phyloP scores from a whole-genome alignment of 2,888 invertebrate species.

The Gastracanthus pulcherrimus region DNA sequence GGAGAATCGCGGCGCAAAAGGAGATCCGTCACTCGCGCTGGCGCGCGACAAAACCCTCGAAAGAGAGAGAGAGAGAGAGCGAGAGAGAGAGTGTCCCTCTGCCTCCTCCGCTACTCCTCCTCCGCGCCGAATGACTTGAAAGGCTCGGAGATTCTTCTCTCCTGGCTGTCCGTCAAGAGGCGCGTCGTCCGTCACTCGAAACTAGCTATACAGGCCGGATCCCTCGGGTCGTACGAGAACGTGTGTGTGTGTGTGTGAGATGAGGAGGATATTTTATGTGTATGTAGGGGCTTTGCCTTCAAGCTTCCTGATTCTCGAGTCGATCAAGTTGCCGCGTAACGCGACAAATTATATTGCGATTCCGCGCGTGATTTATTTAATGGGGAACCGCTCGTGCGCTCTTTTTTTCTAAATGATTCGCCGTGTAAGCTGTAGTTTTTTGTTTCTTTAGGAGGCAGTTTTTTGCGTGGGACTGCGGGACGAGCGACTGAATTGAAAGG shows the following conservation, averaged over 20 bases:
- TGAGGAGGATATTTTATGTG: background rate
- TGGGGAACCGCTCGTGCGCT: background rate
- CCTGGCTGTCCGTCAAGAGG: slow-evolving; percentile 23
- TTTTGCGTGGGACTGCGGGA: background rate
- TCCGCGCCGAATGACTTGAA: slow-evolving; percentile 19
- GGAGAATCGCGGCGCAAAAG: background rate
- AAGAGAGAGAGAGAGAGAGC: too few relatives aligned
- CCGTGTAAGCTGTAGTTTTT: background rate
- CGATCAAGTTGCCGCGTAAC: slow-evolving; percentile 18
- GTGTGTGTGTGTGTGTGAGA: background rate
- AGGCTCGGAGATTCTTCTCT: slow-evolving; percentile 5
- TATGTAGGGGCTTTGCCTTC: background rate
- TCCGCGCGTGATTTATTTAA: slow-evolving; percentile 43
- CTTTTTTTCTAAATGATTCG: background rate
- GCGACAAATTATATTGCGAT: slow-evolving; percentile 50
- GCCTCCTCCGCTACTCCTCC: too few relatives aligned
- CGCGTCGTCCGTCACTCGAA: slow-evolving; percentile 24
- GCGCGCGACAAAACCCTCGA: slow-evolving; percentile 33
- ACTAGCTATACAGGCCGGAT: background rate
- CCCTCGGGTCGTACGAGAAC: background rate
- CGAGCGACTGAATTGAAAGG: background rate
- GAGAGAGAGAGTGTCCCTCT: slow-evolving; percentile 19
- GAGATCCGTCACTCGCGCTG: slow-evolving; percentile 40
- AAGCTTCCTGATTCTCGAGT: slow-evolving; percentile 38
- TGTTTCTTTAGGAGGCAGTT: background rate